phyloP scores from a whole-genome alignment of 2,888 invertebrate genomes.

The Lycocerus yunnanus region DNA sequence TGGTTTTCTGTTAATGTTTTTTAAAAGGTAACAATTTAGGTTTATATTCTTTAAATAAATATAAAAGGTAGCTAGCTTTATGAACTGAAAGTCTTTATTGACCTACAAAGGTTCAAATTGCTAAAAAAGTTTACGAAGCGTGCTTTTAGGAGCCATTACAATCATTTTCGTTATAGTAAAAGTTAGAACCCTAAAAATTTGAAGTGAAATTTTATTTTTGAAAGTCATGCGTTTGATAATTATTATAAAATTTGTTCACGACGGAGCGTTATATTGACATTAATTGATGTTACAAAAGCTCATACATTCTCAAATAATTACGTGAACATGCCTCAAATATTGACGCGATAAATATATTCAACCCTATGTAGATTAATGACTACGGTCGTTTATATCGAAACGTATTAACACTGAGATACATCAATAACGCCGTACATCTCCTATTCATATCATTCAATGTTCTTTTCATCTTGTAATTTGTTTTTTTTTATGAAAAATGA shows the following conservation, averaged over 20 bases:
- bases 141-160: constrained; percentile 27
- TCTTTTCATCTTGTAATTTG: constrained; percentile 2
- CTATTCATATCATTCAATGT: constrained; percentile 2
- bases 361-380: constrained; percentile 23
- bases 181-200: constrained; percentile 7
- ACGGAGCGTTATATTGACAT: not conserved
- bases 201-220: not conserved
- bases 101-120: constrained; percentile 19
- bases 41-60: constrained; percentile 15
- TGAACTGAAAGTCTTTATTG: constrained; percentile 20
- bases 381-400: constrained; percentile 9
- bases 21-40: constrained; percentile 5
- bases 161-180: constrained; percentile 18
- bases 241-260: not conserved
- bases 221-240: not conserved
- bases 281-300: constrained; percentile 4
- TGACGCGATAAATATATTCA: constrained; percentile 19
- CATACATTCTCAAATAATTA: constrained; percentile 14
- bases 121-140: constrained; percentile 22
- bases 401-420: constrained; percentile 12
- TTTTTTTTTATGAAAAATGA: constrained; percentile 8
- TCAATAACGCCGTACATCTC: constrained; percentile 9
- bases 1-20: not conserved
- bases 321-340: constrained; percentile 19
- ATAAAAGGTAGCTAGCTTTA: constrained; percentile 19